Percentiles rank a stretch among this genome's conserved stretches.
Conservation (phyloP, 1,140 invertebrate species). For the Zaprionus taronus region DNA sequence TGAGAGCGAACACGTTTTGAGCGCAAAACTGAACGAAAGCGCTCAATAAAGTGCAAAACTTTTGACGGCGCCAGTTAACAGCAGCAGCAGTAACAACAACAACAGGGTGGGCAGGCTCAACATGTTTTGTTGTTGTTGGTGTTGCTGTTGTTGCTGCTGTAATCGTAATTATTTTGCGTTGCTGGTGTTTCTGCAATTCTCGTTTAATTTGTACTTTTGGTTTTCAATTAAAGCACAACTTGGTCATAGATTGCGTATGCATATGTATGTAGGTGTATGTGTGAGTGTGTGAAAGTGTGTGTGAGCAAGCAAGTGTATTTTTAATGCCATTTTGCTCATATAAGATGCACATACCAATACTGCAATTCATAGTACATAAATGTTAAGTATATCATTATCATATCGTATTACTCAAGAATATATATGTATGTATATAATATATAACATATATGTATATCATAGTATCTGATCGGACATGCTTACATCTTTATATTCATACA, state of each 20-base stretch:
- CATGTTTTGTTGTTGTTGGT: not conserved
- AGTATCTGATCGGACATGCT: too few species aligned
- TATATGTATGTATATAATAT: not conserved
- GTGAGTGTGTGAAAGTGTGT: not conserved
- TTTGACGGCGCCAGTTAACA: conserved; percentile 16
- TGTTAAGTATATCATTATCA: too few species aligned
- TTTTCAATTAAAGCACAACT: conserved; percentile 67
- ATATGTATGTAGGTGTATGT: not conserved
- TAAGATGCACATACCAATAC: too few species aligned
- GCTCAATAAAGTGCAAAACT: conserved; percentile 79
- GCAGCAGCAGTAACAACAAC: conserved; percentile 20
- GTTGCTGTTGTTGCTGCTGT: conserved; percentile 22
- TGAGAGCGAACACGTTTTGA: conserved; percentile 67
- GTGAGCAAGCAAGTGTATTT: not conserved
- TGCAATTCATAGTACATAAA: too few species aligned
- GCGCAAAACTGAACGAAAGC: conserved; percentile 59
- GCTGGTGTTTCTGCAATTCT: conserved; percentile 66
- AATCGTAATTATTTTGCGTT: conserved; percentile 38
- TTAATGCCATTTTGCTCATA: not conserved
- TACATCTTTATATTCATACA: too few species aligned
- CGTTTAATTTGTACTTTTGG: conserved; percentile 70
- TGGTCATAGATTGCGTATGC: conserved; percentile 29
- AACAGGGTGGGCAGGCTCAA: conserved; percentile 16
- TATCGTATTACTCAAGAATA: not conserved
- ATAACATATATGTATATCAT: too few species aligned